A percentile compares a stretch with the other conserved stretches of the same genome.
These are phyloP conservation scores for Cotesia glomerata DNA, from an alignment of 1,140 invertebrate genomes.

Conservation along the genomic window DNA sequence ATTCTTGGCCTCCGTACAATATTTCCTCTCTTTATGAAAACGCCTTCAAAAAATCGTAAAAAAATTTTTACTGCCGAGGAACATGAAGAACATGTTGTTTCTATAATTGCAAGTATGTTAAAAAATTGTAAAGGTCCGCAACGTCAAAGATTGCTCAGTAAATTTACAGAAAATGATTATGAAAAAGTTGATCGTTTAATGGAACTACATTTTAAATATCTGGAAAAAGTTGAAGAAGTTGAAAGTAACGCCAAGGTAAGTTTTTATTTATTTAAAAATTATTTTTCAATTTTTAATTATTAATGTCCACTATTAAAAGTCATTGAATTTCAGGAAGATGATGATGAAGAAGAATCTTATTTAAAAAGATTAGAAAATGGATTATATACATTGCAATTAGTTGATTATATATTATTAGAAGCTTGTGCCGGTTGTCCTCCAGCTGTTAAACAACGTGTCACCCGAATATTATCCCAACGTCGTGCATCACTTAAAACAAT, in stretches of 20 bases:
- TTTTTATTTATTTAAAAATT: slow-evolving; percentile 13
- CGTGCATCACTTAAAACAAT: slow-evolving; percentile 94
- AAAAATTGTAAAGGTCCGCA: slow-evolving; percentile 91
- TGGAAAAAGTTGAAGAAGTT: slow-evolving; percentile 89
- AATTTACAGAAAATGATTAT: slow-evolving; percentile 98
- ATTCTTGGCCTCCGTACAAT: slow-evolving; percentile 95
- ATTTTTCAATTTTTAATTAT: not conserved
- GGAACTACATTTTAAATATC: slow-evolving; percentile 97
- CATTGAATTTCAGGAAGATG: slow-evolving; percentile 63
- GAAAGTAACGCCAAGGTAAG: slow-evolving; percentile 70
- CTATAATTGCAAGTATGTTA: slow-evolving; percentile 93
- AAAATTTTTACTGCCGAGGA: slow-evolving; percentile 87
- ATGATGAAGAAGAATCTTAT: slow-evolving; percentile 86
- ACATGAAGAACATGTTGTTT: slow-evolving; percentile 94
- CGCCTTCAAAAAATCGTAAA: slow-evolving; percentile 86
- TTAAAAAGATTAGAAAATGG: slow-evolving; percentile 89
- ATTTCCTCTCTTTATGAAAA: slow-evolving; percentile 99
- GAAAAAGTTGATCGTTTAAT: slow-evolving; percentile 97
- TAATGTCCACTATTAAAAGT: not conserved
- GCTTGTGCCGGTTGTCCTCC: slow-evolving; percentile 79
- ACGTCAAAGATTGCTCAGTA: slow-evolving; percentile 86
- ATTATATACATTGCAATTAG: slow-evolving; percentile 92
- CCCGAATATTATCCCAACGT: slow-evolving; percentile 86
- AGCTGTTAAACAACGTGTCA: slow-evolving; percentile 85
- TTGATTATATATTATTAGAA: slow-evolving; percentile 95